Percentiles rank a stretch among this genome's conserved stretches.
Conservation (phyloP, 2,113 vertebrate species). For the Epinephelus cyanopodus region DNA sequence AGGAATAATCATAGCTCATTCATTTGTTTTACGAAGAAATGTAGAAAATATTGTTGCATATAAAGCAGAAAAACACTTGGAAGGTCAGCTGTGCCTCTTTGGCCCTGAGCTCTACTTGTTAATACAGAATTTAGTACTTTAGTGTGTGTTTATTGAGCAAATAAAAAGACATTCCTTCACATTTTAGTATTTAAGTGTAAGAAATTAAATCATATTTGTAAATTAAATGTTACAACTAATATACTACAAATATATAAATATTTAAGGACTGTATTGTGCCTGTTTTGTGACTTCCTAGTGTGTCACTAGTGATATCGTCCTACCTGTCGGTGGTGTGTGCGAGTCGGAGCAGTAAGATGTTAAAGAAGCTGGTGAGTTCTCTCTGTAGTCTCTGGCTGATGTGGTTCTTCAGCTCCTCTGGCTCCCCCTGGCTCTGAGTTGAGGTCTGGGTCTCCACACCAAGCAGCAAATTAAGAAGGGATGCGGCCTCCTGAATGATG, state of each 20-base stretch:
- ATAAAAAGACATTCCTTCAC: not conserved
- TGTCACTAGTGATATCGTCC: not conserved
- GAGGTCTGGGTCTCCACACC: slow-evolving; percentile 80
- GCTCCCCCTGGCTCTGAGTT: slow-evolving; percentile 65
- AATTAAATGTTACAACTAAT: not conserved
- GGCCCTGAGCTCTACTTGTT: slow-evolving; percentile 9
- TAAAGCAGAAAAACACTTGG: not conserved
- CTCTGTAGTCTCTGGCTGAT: slow-evolving; percentile 92
- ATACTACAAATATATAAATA: not conserved
- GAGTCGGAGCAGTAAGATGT: slow-evolving; percentile 85
- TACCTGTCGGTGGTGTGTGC: slow-evolving; percentile 90
- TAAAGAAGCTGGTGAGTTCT: slow-evolving; percentile 90
- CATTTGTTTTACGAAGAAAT: not conserved
- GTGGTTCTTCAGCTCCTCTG: slow-evolving; percentile 83
- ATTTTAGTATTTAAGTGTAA: not conserved
- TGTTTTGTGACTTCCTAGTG: not conserved
- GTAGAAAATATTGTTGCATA: slow-evolving; percentile 2
- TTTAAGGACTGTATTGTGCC: not conserved
- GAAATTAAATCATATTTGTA: not conserved
- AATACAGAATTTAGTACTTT: not conserved
- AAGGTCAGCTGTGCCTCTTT: slow-evolving; percentile 15
- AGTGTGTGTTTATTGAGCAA: not conserved
- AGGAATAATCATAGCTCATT: not conserved
- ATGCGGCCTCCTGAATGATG: slow-evolving; percentile 84
- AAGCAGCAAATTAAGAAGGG: slow-evolving; percentile 88